Conservation (phyloP, 2,797 vertebrate genomes). For the Pseudopleuronectes americanus region DNA sequence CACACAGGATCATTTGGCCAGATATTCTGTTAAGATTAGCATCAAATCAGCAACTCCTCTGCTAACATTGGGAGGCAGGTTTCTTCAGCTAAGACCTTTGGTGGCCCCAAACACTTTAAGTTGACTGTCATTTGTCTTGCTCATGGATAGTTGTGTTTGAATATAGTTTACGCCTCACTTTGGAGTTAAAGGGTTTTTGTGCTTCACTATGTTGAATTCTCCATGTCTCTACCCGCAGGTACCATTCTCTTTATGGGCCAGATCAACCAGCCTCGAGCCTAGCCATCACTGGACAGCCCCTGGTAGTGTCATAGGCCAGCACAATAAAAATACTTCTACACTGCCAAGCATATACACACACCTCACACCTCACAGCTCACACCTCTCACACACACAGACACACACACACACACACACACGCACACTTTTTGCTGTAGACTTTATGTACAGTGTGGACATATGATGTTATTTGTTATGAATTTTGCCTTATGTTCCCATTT, state of each 20-base stretch:
- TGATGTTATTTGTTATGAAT: constrained; percentile 69
- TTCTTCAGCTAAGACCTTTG: too few species aligned
- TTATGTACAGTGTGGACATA: constrained; percentile 66
- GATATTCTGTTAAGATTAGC: too few species aligned
- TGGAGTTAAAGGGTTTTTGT: background rate
- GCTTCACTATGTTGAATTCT: background rate
- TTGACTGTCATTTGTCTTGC: background rate
- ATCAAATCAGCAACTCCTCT: too few species aligned
- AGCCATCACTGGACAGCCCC: constrained; percentile 10
- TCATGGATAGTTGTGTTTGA: background rate
- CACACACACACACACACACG: constrained; percentile 1
- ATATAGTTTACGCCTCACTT: background rate
- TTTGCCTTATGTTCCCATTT: constrained; percentile 67
- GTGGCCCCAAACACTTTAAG: background rate
- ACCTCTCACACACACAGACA: constrained; percentile 21
- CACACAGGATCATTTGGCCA: too few species aligned
- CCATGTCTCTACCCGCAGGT: constrained; percentile 78
- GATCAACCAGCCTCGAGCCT: constrained; percentile 91
- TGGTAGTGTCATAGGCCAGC: constrained; percentile 22
- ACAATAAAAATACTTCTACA: constrained; percentile 30
- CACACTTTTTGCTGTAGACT: constrained; percentile 53
- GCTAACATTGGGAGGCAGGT: too few species aligned
- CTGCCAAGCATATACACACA: constrained; percentile 20
- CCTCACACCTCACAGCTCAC: constrained; percentile 10
- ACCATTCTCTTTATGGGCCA: constrained; percentile 96